Evolutionary conservation across 2,113 vertebrate genomes (phyloP).

Genomic region (Colinus virginianus): DNA sequence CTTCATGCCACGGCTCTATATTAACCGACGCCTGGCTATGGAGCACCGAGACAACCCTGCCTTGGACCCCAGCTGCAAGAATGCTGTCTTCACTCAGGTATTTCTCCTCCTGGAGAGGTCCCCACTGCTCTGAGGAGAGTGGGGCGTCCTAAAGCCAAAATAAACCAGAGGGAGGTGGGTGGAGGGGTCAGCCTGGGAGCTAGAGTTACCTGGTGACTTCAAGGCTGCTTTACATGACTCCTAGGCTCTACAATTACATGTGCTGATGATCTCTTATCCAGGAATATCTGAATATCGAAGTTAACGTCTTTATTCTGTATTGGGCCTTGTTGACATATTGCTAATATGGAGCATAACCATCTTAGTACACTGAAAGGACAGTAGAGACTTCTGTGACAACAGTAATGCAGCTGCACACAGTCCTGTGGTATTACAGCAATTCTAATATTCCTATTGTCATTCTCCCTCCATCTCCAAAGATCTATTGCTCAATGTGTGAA

Average conservation of each 20-base stretch:
- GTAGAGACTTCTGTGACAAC: background rate
- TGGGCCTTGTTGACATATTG: background rate
- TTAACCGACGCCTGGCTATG: constrained; percentile 97
- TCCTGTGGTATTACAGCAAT: background rate
- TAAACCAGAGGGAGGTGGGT: background rate
- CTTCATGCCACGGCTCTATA: constrained; percentile 97
- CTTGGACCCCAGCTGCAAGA: constrained; percentile 90
- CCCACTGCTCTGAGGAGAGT: background rate
- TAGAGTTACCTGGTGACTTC: background rate
- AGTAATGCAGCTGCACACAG: background rate
- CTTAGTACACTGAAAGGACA: background rate
- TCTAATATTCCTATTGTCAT: background rate
- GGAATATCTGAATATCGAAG: background rate
- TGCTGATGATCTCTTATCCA: background rate
- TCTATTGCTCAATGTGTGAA: background rate
- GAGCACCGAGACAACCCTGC: constrained; percentile 95
- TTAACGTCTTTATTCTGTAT: background rate
- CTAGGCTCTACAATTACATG: background rate
- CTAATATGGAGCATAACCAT: background rate
- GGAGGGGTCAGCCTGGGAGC: background rate
- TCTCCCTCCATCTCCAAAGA: background rate
- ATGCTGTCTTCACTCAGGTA: constrained; percentile 94
- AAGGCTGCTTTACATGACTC: background rate
- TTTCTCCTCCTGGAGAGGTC: background rate
- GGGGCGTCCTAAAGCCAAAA: background rate